Conservation (phyloP, 2,113 vertebrate species). For the Silurus asotus region DNA sequence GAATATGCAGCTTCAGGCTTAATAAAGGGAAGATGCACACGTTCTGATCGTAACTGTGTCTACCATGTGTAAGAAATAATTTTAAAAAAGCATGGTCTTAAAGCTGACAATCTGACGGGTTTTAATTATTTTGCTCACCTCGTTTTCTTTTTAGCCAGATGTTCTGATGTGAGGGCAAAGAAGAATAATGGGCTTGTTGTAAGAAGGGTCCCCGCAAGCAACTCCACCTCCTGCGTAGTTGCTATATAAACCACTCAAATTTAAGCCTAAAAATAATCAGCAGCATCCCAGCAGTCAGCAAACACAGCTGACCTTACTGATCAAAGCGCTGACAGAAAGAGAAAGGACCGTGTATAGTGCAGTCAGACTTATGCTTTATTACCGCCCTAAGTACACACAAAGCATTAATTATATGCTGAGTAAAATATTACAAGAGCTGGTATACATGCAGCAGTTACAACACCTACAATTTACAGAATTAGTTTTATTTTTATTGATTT, state of each 20-base stretch:
- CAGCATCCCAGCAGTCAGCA: slow-evolving; percentile 20
- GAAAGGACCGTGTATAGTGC: neutral
- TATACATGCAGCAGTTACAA: neutral
- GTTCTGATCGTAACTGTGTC: neutral
- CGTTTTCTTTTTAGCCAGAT: neutral
- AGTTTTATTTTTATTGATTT: neutral
- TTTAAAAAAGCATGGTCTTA: too few species aligned
- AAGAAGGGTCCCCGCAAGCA: neutral
- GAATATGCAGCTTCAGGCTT: neutral
- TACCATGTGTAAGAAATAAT: neutral
- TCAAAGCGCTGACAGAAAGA: neutral
- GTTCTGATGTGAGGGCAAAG: neutral
- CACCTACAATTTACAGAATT: neutral
- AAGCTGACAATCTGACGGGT: neutral
- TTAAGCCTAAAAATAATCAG: slow-evolving; percentile 16
- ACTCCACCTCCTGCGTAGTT: neutral
- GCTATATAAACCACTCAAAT: neutral
- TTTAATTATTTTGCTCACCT: neutral
- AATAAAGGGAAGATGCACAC: neutral
- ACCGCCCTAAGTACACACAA: neutral
- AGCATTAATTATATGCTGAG: slow-evolving; percentile 15
- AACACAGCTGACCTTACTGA: slow-evolving; percentile 30
- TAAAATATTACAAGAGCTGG: neutral
- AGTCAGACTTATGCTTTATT: slow-evolving; percentile 32
- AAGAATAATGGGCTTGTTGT: neutral